phyloP scores from a whole-genome alignment of 2,888 invertebrate genomes.

The Dasypolia templi region DNA sequence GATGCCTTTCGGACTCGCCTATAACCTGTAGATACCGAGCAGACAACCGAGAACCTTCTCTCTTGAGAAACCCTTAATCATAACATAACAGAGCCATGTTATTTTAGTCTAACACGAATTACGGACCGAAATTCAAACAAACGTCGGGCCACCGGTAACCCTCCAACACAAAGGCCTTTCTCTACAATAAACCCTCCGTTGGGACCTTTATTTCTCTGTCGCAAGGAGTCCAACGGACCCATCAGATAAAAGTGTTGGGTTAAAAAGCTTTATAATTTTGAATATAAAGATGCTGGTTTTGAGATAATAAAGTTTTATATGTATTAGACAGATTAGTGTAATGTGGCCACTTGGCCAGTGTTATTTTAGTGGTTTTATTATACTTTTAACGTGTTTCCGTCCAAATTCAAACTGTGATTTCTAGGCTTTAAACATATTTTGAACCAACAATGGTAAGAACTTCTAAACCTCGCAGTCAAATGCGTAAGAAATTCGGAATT shows the following conservation, averaged over 20 bases:
- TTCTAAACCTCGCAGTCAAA: not conserved
- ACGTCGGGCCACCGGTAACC: slow-evolving; percentile 62
- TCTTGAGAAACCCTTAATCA: slow-evolving; percentile 39
- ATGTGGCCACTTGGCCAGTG: slow-evolving; percentile 4
- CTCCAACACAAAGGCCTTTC: slow-evolving; percentile 64
- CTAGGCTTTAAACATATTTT: not conserved
- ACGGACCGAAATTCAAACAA: slow-evolving; percentile 68
- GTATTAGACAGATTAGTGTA: slow-evolving; percentile 28
- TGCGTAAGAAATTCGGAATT: not conserved
- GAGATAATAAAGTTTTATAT: slow-evolving; percentile 28
- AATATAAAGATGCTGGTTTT: slow-evolving; percentile 25
- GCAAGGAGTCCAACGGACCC: slow-evolving; percentile 49
- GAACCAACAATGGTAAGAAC: not conserved
- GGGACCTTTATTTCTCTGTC: slow-evolving; percentile 57
- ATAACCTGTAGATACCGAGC: not conserved
- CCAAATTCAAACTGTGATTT: not conserved
- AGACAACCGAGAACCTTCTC: slow-evolving; percentile 10
- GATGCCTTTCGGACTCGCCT: not conserved
- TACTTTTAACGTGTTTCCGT: slow-evolving; percentile 8
- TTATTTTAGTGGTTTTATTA: slow-evolving; percentile 12
- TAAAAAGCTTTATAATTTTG: slow-evolving; percentile 50
- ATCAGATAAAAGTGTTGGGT: slow-evolving; percentile 56
- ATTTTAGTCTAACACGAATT: slow-evolving; percentile 56
- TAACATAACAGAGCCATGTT: slow-evolving; percentile 60
- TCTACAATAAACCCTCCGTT: slow-evolving; percentile 53